A percentile compares a stretch with the other conserved stretches of the same genome.
Evolutionary conservation across 30 jellyfish, hydroid and myxozoan genomes (phyloP).

Genomic region (Phacellophora camtschatica): DNA sequence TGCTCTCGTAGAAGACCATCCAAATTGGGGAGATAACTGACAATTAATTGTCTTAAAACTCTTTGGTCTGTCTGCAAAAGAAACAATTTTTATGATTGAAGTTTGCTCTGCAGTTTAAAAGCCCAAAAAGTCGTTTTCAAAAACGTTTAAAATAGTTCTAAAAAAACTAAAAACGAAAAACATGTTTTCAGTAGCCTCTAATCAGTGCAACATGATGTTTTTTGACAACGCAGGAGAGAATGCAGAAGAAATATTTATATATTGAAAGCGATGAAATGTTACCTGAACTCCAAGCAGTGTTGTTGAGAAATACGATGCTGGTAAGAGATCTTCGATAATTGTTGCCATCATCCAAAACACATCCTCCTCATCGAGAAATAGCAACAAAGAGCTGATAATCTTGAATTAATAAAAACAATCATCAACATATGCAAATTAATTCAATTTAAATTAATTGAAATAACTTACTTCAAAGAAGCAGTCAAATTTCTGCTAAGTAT

Average conservation of each 20-base stretch:
- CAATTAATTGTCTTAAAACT: constrained; percentile 94
- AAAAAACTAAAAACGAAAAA: too few species aligned
- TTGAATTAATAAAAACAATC: not conserved
- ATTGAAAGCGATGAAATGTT: too few species aligned
- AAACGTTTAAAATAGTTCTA: too few species aligned
- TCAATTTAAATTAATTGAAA: not conserved
- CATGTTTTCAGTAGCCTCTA: too few species aligned
- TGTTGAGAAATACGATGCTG: constrained; percentile 88
- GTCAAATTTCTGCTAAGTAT: too few species aligned
- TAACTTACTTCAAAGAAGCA: too few species aligned
- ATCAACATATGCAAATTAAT: not conserved
- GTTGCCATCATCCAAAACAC: constrained; percentile 96
- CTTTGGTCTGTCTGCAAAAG: constrained; percentile 88
- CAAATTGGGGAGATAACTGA: constrained; percentile 78
- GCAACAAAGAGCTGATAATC: constrained; percentile 83
- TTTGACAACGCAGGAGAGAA: too few species aligned
- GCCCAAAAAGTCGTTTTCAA: not conserved
- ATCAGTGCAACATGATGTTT: too few species aligned
- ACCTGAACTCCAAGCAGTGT: constrained; percentile 98
- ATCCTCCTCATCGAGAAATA: constrained; percentile 91
- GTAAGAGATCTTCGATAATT: constrained; percentile 87
- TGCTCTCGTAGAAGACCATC: constrained; percentile 84
- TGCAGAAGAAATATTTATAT: too few species aligned
- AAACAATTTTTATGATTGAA: not conserved
- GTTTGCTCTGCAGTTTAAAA: too few species aligned